Evolutionary conservation across 2,888 invertebrate species (phyloP).

Genomic region (Chouioia cunea): DNA sequence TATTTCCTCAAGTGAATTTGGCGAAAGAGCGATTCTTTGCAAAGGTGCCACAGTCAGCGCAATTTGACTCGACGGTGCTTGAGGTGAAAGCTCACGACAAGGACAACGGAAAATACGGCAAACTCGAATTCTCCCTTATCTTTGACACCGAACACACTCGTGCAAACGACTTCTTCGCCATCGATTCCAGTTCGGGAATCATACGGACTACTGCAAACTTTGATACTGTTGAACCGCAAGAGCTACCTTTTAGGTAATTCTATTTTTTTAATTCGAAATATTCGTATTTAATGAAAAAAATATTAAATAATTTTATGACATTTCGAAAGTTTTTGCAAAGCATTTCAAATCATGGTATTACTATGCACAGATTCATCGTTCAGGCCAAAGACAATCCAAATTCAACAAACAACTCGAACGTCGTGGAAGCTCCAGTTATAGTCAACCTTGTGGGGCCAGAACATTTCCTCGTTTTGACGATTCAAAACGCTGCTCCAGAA

Average conservation of each 20-base stretch:
- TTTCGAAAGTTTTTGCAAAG: background rate
- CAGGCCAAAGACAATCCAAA: conserved; percentile 80
- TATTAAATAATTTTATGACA: background rate
- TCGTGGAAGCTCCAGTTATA: conserved; percentile 76
- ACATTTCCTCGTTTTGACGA: conserved; percentile 83
- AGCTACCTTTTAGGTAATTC: conserved; percentile 77
- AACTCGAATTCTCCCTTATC: conserved; percentile 75
- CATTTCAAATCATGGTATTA: too few species aligned
- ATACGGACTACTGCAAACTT: conserved; percentile 82
- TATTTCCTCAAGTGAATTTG: conserved; percentile 75
- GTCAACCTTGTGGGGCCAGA: conserved; percentile 84
- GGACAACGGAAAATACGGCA: conserved; percentile 87
- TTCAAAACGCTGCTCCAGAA: conserved; percentile 82
- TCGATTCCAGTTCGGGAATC: conserved; percentile 82
- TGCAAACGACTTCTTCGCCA: conserved; percentile 76
- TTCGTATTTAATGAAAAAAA: too few species aligned
- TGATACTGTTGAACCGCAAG: conserved; percentile 74
- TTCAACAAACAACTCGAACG: conserved; percentile 74
- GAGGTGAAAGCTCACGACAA: conserved; percentile 89
- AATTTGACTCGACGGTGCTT: conserved; percentile 81
- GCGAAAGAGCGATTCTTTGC: conserved; percentile 83
- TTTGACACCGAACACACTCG: conserved; percentile 38
- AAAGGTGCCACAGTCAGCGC: conserved; percentile 80
- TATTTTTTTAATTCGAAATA: too few species aligned
- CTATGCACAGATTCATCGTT: conserved; percentile 62